These are phyloP conservation scores for Apus apus DNA, from an alignment of 2,113 vertebrate species.

Conservation along the genomic window DNA sequence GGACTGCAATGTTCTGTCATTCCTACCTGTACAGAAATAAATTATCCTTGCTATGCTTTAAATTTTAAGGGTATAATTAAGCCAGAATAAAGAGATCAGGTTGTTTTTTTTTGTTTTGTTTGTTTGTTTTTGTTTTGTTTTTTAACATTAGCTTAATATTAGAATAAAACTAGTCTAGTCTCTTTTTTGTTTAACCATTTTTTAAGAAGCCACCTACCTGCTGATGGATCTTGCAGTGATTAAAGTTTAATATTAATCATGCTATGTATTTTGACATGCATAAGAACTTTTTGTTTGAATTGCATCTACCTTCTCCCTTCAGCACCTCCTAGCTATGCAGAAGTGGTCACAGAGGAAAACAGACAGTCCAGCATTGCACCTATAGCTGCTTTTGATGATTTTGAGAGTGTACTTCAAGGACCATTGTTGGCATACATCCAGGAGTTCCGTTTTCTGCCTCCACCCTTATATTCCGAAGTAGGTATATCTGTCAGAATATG, in stretches of 20 bases:
- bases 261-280: conserved; percentile 75
- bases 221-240: neutral
- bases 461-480: conserved; percentile 95
- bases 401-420: conserved; percentile 82
- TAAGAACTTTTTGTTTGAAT: conserved; percentile 75
- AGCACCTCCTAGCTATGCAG: conserved; percentile 96
- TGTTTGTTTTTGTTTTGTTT: neutral
- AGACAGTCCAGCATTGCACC: conserved; percentile 82
- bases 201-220: neutral
- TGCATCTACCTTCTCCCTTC: conserved; percentile 69
- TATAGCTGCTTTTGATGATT: conserved; percentile 81
- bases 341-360: conserved; percentile 91
- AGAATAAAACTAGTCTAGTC: neutral
- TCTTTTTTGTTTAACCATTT: neutral
- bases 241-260: conserved; percentile 63
- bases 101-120: neutral
- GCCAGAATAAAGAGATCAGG: neutral
- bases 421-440: conserved; percentile 94
- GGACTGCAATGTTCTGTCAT: neutral
- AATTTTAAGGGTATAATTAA: neutral
- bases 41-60: neutral
- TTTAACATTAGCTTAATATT: neutral
- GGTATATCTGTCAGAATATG: neutral
- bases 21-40: neutral
- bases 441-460: conserved; percentile 94